Base-by-base conservation (phyloP, 1,140 invertebrate species). In the Drosophila lowei region DNA sequence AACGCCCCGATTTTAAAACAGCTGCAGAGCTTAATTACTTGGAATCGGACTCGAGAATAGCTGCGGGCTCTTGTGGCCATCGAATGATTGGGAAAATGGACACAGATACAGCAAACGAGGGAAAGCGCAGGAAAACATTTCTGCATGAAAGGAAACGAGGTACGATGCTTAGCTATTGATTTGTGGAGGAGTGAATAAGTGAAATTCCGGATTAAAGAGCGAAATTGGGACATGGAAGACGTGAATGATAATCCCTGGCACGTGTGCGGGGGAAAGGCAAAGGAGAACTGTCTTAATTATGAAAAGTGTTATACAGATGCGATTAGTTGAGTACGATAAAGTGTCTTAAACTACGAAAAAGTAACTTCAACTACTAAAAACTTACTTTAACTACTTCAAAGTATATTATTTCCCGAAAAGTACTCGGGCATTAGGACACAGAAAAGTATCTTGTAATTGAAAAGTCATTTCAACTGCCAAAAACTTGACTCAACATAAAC, bases 1-100 rank as follows among this genome's bases (percentile, higher is more conserved):
- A 70, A 70, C 52, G 67, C 15, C 38, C 23, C 53, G 54, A 70
- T 70, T 38, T 70, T 68, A 68, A 68, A 68, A 68, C 66, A 68
- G 63, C 65, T 70, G 52, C 9, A 28, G 52, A 43, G 66, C 66
- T 68, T 70, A 68, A 70, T 70, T 70, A 57, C 64, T 71, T 25
- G 48, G 11, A 47, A 71, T 53, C 66, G 47, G 30, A 21, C 30
- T 15, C 25, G 34, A 15, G 34, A 13, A n/a, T 55, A 53, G 68
- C 59, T 72, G 68, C 50, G 49, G 62, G 62, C 62, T 15, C 59
- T 50, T 42, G 42, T 50, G 62, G 38, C 47, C 47, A 16, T 34
- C 25, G 42, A 57, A 28, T 44, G 54, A 3, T 11, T 18, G 57
- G 8, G 62, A 23, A 30, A 67, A 50, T 63, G 25, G 23, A 25